Percentiles rank a stretch among this genome's conserved stretches.
Evolutionary conservation across 2,113 vertebrate species (phyloP).

Genomic region (Patagioenas fasciata): DNA sequence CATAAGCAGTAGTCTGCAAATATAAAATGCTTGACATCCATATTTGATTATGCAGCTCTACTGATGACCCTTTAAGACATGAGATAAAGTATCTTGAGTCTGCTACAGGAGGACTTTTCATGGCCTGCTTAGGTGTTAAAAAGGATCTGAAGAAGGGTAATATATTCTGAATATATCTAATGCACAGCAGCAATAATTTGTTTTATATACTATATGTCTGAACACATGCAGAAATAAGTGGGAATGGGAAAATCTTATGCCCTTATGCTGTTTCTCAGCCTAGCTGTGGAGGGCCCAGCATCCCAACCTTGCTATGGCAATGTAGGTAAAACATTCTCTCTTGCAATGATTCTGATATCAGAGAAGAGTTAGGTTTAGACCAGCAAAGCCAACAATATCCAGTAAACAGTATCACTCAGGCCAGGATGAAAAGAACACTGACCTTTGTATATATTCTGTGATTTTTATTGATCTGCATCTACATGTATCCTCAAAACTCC

Average conservation of each 20-base stretch:
- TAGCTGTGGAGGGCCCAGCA: fast-evolving
- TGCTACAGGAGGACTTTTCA: not conserved
- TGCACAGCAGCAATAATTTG: fast-evolving
- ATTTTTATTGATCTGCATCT: not conserved
- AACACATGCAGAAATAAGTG: not conserved
- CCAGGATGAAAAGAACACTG: not conserved
- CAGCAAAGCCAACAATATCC: not conserved
- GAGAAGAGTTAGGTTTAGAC: not conserved
- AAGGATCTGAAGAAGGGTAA: not conserved
- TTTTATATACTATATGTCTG: not conserved
- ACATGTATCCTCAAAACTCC: not conserved
- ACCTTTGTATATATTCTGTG: not conserved
- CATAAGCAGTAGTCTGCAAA: not conserved
- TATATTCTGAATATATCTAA: not conserved
- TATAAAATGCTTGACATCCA: not conserved
- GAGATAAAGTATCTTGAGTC: not conserved
- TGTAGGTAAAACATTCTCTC: not conserved
- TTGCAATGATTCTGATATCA: not conserved
- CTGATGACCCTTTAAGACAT: not conserved
- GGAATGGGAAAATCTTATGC: fast-evolving
- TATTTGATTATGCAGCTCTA: not conserved
- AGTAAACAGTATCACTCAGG: not conserved
- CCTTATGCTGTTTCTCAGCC: not conserved
- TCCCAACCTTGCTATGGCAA: fast-evolving
- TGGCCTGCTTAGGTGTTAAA: not conserved